A percentile compares a stretch with the other conserved stretches of the same genome.
Conservation (phyloP, 2,888 invertebrate genomes). For the Amphimallon solstitiale region DNA sequence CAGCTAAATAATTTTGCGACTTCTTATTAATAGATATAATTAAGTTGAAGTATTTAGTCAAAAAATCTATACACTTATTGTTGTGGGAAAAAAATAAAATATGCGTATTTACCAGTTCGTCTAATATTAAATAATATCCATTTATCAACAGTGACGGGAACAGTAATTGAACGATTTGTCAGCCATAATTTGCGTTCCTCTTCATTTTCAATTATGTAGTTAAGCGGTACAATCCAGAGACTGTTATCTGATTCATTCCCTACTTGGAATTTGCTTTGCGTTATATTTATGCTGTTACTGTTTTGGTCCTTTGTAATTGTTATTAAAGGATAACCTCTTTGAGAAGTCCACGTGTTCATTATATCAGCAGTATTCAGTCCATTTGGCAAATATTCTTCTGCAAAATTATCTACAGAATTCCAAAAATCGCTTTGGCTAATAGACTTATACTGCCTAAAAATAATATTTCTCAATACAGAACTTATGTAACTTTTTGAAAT, state of each 20-base stretch:
- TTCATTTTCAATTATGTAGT: conserved; percentile 58
- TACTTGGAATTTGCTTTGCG: conserved; percentile 64
- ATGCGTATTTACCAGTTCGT: conserved; percentile 67
- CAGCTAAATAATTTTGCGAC: too few relatives aligned
- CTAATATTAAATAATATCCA: conserved; percentile 73
- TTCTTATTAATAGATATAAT: too few relatives aligned
- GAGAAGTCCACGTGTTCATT: conserved; percentile 79
- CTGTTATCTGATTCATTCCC: conserved; percentile 49
- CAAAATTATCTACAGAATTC: conserved; percentile 49
- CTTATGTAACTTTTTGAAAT: too few relatives aligned
- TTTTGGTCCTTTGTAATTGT: conserved; percentile 68
- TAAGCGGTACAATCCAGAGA: conserved; percentile 72
- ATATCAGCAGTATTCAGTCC: conserved; percentile 68
- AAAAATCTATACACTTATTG: not conserved
- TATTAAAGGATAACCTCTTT: conserved; percentile 76
- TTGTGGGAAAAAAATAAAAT: not conserved
- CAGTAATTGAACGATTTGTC: conserved; percentile 45
- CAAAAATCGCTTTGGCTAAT: conserved; percentile 76
- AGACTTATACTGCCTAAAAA: conserved; percentile 67
- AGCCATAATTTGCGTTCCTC: conserved; percentile 50
- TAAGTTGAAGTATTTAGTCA: not conserved
- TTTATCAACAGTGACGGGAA: conserved; percentile 49
- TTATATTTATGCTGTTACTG: conserved; percentile 61
- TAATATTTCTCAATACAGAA: too few relatives aligned
- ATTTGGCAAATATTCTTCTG: conserved; percentile 46